Percentiles rank a stretch among this genome's conserved stretches.
phyloP scores from a whole-genome alignment of 2,113 vertebrate genomes.

The rabbit (Oryctolagus cuniculus) region DNA sequence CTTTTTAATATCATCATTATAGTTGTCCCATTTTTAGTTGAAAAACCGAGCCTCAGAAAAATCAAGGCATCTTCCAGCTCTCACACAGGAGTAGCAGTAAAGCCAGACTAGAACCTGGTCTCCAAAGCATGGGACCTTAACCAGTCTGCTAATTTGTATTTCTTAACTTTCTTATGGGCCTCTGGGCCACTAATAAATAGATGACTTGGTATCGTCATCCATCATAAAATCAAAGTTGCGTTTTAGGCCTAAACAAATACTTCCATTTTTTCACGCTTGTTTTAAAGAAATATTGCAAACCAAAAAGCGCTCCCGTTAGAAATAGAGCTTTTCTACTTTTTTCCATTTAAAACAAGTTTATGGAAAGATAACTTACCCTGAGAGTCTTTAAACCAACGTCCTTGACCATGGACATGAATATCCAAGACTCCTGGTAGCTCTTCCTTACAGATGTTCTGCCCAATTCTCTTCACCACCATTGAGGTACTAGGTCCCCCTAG shows the following conservation, averaged over 20 bases:
- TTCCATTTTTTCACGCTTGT: neutral
- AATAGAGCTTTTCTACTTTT: neutral
- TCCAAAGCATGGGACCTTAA: neutral
- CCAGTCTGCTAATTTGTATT: neutral
- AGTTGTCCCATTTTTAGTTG: neutral
- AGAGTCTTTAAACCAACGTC: neutral
- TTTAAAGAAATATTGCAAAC: constrained; percentile 3
- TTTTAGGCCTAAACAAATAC: neutral
- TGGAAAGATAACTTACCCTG: neutral
- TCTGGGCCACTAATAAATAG: neutral
- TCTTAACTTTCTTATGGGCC: neutral
- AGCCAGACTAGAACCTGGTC: neutral
- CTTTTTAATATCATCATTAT: neutral
- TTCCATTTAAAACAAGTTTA: neutral
- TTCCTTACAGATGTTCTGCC: neutral
- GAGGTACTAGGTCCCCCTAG: neutral
- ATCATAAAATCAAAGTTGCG: neutral
- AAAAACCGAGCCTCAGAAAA: neutral
- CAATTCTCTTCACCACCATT: neutral
- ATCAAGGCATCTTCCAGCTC: neutral
- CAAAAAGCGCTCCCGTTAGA: neutral
- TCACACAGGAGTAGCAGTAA: neutral
- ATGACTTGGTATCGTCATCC: neutral
- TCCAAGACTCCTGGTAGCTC: neutral
- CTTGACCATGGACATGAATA: neutral